phyloP scores from a whole-genome alignment of 2,113 vertebrate genomes.

The Pteruthius melanotis region DNA sequence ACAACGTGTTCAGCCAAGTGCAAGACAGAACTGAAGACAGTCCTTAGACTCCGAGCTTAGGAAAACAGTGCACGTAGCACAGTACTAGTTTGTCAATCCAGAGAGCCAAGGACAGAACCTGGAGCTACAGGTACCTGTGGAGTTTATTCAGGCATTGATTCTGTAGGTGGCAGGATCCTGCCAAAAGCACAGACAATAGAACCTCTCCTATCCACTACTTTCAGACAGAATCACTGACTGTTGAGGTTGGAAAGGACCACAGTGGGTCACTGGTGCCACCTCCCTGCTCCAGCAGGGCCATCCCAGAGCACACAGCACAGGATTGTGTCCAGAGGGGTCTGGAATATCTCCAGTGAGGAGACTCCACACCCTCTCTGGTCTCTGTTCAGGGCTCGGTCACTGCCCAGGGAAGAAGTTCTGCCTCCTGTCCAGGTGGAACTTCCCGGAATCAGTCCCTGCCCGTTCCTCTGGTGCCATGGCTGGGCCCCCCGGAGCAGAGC shows the following conservation, averaged over 20 bases:
- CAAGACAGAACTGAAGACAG: background rate
- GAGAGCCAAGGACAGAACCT: background rate
- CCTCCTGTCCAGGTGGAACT: background rate
- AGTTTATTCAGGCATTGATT: background rate
- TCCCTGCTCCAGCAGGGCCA: background rate
- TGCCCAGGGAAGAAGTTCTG: background rate
- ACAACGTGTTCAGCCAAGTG: background rate
- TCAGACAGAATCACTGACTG: background rate
- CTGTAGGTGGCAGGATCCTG: background rate
- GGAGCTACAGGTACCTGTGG: background rate
- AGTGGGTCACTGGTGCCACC: fast-evolving
- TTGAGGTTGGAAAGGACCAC: background rate
- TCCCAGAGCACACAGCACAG: background rate
- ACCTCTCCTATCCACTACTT: fast-evolving
- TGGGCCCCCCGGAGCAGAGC: background rate
- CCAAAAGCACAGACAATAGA: background rate
- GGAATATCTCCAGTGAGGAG: background rate
- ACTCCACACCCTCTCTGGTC: background rate
- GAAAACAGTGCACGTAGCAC: background rate
- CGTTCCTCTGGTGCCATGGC: background rate
- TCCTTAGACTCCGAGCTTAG: background rate
- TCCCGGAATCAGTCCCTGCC: background rate
- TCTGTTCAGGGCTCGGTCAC: background rate
- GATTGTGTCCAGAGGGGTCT: fast-evolving
- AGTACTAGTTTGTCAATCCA: background rate